Evolutionary conservation across 53 echinoderm and acorn worm species (phyloP).

Genomic region (Holothuria leucospilota): DNA sequence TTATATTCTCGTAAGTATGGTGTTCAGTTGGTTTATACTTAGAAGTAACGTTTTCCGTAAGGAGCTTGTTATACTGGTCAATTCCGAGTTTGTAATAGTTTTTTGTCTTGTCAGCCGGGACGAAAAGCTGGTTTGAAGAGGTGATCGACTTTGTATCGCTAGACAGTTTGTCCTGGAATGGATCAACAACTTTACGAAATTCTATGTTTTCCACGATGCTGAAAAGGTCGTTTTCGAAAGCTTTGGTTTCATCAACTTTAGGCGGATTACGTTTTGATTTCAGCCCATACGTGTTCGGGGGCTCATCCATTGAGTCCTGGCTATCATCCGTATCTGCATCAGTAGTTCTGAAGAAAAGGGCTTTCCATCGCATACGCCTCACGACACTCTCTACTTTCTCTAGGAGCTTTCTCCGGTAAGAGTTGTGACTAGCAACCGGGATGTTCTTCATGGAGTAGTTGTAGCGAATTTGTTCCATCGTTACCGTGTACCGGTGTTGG

Average conservation of each 20-base stretch:
- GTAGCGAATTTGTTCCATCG: neutral
- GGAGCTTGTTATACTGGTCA: too few species aligned
- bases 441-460: constrained; percentile 1
- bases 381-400: too few species aligned
- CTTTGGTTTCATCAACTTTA: constrained; percentile 25
- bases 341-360: too few species aligned
- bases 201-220: neutral
- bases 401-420: too few species aligned
- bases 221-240: constrained; percentile 16
- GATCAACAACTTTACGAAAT: neutral
- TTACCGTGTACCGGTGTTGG: neutral
- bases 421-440: too few species aligned
- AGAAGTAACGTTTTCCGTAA: too few species aligned
- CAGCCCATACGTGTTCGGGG: neutral
- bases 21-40: too few species aligned
- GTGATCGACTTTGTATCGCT: constrained; percentile 8
- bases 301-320: constrained; percentile 1
- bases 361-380: too few species aligned
- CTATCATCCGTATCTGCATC: constrained; percentile 5
- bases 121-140: constrained; percentile 7
- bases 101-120: constrained; percentile 18
- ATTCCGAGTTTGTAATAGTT: neutral
- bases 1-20: too few species aligned
- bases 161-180: neutral
- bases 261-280: neutral